Conservation (phyloP, 2,797 vertebrate species). For the Falco rusticolus region DNA sequence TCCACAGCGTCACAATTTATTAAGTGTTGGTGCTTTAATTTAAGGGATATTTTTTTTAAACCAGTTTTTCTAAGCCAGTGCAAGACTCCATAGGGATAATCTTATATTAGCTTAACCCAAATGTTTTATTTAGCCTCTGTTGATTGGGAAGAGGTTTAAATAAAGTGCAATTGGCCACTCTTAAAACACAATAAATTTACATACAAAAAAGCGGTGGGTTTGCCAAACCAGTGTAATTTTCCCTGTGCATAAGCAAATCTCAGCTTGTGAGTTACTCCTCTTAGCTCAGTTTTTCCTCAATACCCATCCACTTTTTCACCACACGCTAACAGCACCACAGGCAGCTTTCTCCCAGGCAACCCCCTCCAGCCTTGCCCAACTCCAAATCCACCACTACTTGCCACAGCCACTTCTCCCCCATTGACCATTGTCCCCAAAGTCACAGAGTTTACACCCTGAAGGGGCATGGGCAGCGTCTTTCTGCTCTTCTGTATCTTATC, state of each 20-base stretch:
- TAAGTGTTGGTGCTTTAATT: not conserved
- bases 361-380: not conserved
- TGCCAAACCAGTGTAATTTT: not conserved
- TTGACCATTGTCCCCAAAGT: accelerated
- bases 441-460: not conserved
- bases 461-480: not conserved
- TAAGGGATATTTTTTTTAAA: not conserved
- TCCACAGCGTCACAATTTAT: not conserved
- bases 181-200: not conserved
- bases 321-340: not conserved
- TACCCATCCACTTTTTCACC: not conserved
- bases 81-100: not conserved
- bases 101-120: not conserved
- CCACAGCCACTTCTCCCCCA: not conserved
- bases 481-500: not conserved
- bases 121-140: not conserved
- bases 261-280: not conserved
- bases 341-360: not conserved
- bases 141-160: not conserved
- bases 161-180: not conserved
- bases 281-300: not conserved
- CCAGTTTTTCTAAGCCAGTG: not conserved
- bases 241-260: not conserved
- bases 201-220: not conserved
- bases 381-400: not conserved